Percentiles rank a stretch among this genome's conserved stretches.
phyloP scores from a whole-genome alignment of 2,113 vertebrate genomes.

The Pseudorasbora parva region DNA sequence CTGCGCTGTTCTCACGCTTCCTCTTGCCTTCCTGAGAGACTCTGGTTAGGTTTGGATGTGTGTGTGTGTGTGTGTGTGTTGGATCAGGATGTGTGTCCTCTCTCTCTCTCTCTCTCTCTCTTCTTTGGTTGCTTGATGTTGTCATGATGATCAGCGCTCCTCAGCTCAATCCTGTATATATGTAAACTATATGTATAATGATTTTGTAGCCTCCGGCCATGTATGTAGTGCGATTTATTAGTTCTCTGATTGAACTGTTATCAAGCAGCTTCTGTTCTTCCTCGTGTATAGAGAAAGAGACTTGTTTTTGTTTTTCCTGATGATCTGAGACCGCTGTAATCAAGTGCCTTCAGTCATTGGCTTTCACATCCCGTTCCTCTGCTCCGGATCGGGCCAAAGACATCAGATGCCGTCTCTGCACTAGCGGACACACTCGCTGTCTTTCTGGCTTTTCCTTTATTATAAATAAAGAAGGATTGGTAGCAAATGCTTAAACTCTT shows the following conservation, averaged over 20 bases:
- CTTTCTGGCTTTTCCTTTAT: constrained; percentile 76
- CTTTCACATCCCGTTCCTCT: constrained; percentile 53
- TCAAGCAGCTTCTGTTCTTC: constrained; percentile 60
- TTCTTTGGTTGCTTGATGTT: too few species aligned
- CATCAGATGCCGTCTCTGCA: constrained; percentile 58
- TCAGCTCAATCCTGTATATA: constrained; percentile 61
- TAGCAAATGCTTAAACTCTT: constrained; percentile 53
- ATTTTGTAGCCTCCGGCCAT: constrained; percentile 66
- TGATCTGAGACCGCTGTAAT: constrained; percentile 75
- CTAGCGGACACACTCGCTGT: constrained; percentile 54
- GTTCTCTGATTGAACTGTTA: constrained; percentile 58
- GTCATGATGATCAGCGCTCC: constrained; percentile 15
- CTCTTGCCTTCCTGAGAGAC: neutral
- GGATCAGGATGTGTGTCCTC: neutral
- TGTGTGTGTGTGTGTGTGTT: constrained; percentile 25
- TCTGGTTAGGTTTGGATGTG: neutral
- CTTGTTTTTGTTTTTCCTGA: neutral
- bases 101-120: neutral
- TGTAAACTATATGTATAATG: constrained; percentile 67
- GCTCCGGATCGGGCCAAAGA: constrained; percentile 79
- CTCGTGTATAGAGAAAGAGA: constrained; percentile 45
- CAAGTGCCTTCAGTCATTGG: constrained; percentile 81
- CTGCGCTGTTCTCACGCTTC: neutral
- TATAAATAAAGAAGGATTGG: constrained; percentile 70
- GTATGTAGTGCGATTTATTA: constrained; percentile 73